A percentile compares a stretch with the other conserved stretches of the same genome.
Evolutionary conservation across 64 coral and sea anemone genomes (phyloP).

Genomic region (Astreopora myriophthalma): DNA sequence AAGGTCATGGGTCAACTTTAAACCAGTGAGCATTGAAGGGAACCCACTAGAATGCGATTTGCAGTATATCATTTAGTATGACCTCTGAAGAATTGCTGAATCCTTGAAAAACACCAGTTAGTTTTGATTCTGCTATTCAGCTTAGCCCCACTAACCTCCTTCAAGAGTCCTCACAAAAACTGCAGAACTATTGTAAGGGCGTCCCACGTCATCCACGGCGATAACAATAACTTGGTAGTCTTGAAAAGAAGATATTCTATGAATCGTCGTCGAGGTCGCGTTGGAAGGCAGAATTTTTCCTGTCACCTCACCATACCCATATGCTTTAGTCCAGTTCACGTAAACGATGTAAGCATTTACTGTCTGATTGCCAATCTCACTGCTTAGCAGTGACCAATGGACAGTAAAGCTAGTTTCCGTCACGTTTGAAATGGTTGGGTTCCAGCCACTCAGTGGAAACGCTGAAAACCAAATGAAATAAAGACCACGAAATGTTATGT

Average conservation of each 20-base stretch:
- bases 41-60: too few species aligned
- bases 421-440: background rate
- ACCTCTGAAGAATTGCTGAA: too few species aligned
- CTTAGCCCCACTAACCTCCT: constrained; percentile 3
- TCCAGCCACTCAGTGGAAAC: background rate
- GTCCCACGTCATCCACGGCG: background rate
- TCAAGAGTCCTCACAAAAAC: background rate
- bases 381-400: background rate
- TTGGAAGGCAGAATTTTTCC: background rate
- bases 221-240: background rate
- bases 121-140: too few species aligned
- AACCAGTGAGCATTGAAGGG: too few species aligned
- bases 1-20: too few species aligned
- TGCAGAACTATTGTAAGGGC: background rate
- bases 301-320: background rate
- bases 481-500: too few species aligned
- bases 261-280: background rate
- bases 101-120: too few species aligned
- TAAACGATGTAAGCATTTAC: background rate
- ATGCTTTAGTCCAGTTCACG: background rate
- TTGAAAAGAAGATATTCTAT: background rate
- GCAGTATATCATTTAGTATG: too few species aligned
- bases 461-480: background rate
- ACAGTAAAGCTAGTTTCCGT: background rate
- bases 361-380: background rate